Evolutionary conservation across 2,797 vertebrate species (phyloP).

Genomic region (Tenualosa ilisha): DNA sequence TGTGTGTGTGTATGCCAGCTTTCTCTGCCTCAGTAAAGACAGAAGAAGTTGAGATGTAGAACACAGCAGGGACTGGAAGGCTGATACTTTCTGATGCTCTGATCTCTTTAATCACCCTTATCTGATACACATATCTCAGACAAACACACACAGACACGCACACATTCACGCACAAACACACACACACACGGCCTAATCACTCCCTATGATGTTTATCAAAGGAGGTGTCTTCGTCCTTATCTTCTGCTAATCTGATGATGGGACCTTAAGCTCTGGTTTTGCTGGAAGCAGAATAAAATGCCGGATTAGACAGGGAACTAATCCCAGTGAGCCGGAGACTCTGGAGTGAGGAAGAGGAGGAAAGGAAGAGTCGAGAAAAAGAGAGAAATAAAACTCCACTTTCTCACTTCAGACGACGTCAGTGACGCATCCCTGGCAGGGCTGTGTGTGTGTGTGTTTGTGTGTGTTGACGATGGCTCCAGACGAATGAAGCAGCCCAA

Average conservation of each 20-base stretch:
- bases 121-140: slow-evolving; percentile 27
- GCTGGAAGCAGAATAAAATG: slow-evolving; percentile 30
- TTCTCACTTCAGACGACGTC: slow-evolving; percentile 3
- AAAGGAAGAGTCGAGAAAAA: slow-evolving; percentile 26
- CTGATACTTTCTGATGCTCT: slow-evolving; percentile 19
- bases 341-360: slow-evolving; percentile 18
- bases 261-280: slow-evolving; percentile 36
- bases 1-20: slow-evolving; percentile 23
- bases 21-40: not conserved
- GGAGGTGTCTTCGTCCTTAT: slow-evolving; percentile 49
- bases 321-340: slow-evolving; percentile 35
- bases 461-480: not conserved
- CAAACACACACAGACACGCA: not conserved
- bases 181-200: slow-evolving; percentile 37
- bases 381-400: slow-evolving; percentile 27
- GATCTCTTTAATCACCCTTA: slow-evolving; percentile 44
- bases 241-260: slow-evolving; percentile 47
- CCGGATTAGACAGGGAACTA: slow-evolving; percentile 40
- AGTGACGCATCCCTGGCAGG: slow-evolving; percentile 19
- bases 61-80: not conserved
- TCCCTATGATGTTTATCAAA: slow-evolving; percentile 49
- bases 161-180: slow-evolving; percentile 1
- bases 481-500: slow-evolving; percentile 3
- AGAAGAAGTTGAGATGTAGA: not conserved
- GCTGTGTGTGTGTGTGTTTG: not conserved